Evolutionary conservation across 2,113 vertebrate species (phyloP), one percentile per base, ranked within the genome.

Genomic region (Alectura lathami): DNA sequence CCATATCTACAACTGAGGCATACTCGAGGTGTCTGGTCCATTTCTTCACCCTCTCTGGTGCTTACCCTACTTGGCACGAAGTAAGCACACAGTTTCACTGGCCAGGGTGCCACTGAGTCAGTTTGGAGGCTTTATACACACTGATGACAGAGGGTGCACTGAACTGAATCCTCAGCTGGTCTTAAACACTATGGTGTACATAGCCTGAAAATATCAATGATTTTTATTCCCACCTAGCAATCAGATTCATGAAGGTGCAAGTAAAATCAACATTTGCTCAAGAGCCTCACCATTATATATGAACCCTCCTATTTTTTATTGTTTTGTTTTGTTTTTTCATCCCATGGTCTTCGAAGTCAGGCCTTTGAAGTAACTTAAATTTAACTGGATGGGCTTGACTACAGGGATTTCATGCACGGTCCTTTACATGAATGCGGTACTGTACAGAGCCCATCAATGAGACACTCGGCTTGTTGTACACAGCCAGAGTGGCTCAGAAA

Each of bases 111-210:
- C 50, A 85, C 13, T 36, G 40, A 73, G 40, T 54, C 43, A 74
- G 4, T 12, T 13, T 69, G 17, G 20, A 13, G 26, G 20, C n/a
- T 76, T 72, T 57, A 56, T 13, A 57, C 0, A 80, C 13, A 24
- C 30, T 42, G 21, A 20, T 21, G 45, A 27, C 45, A 62, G 47
- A 48, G 27, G 57, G 21, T 50, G 29, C 1, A 1, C 6, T 48
- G 34, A 54, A 22, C 34, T 4, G 2, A 13, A 70, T 64, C 36
- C 40, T 79, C 51, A 94, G 54, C 23, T 88, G 26, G 15, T 62
- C 24, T 76, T 47, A 80, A 87, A 40, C 42, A 73, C 16, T 0
- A 0, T 10, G 14, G 40, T 5, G 1, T 43, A 64, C 0, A 0
- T 14, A 72, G 36, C 9, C 30, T 77, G 53, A 69, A 78, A 77